phyloP scores from a whole-genome alignment of 2,888 invertebrate genomes.

The Cerceris rybyensis region DNA sequence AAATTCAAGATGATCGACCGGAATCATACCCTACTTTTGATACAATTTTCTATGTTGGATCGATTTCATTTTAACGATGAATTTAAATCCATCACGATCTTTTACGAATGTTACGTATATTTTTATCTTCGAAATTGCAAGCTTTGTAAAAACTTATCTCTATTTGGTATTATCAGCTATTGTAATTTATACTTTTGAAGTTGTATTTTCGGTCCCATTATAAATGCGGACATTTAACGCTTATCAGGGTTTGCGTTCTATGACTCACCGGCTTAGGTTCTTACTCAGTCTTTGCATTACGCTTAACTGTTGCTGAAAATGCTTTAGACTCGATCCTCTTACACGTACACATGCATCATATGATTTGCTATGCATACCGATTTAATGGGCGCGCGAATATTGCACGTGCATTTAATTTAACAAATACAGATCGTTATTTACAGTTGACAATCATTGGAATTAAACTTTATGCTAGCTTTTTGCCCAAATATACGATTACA shows the following conservation, averaged over 20 bases:
- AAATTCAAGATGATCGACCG: constrained; percentile 4
- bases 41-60: background rate
- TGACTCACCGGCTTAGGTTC: constrained; percentile 49
- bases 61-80: too few species aligned
- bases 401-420: constrained; percentile 1
- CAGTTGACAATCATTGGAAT: too few species aligned
- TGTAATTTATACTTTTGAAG: background rate
- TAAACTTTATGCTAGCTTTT: too few species aligned
- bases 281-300: constrained; percentile 19
- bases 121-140: too few species aligned
- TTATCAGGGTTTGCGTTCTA: constrained; percentile 44
- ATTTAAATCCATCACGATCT: too few species aligned
- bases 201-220: background rate
- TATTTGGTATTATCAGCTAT: too few species aligned
- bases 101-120: too few species aligned
- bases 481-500: too few species aligned
- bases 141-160: too few species aligned
- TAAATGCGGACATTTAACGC: constrained; percentile 21
- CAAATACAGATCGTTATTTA: too few species aligned
- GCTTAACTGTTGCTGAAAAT: background rate
- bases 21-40: background rate
- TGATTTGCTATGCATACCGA: background rate
- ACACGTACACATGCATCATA: background rate
- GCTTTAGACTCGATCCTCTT: background rate
- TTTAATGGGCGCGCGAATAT: background rate